Base-by-base conservation (phyloP, 2,888 invertebrate species). In the Nomada ruficornis region DNA sequence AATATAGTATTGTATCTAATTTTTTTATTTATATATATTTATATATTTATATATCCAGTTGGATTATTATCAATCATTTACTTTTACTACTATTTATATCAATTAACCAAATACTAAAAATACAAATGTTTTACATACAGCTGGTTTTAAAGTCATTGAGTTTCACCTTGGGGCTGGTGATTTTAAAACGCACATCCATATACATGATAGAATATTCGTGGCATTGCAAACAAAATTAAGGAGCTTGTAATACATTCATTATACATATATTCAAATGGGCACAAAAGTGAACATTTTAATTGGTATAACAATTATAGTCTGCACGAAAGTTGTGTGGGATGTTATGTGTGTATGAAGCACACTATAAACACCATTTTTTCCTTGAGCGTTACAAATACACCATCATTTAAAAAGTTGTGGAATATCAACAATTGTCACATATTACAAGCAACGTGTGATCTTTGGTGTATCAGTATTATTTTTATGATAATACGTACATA, bases 61-160 rank as follows among this genome's bases (percentile, higher is more conserved):
- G 91, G 89, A 91, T 92, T 92, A 92, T 93, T 92, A 92, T 92
- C 91, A 90, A 92, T 92, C 89, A 87, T 89, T 87, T 91, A 91
- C 87, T 90, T 90, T 91, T 91, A 91, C 90, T 90, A 85, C 90
- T 93, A 92, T 91, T 91, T 92, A 90, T 91, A 90, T 89, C 87
- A 87, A 89, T 89, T 93, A 92, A 91, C 91, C 91, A 87, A 93
- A 93, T 93, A 93, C 93, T 93, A 93, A 93, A 93, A 93, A 93
- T 93, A 93, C 93, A 93, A 93, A 93, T 93, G 89, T 92, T 91
- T 90, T 88, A 88, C 89, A 87, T 90, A 87, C 74, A 83, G 88
- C 82, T 79, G 81, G 79, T 88, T 88, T 90, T 88, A 86, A 89
- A 90, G 85, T 85, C 88, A 85, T 86, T 87, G 81, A 82, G 87